A percentile compares a stretch with the other conserved stretches of the same genome.
Conservation (phyloP, 2,888 invertebrate species). For the Bhutanitis thaidina region DNA sequence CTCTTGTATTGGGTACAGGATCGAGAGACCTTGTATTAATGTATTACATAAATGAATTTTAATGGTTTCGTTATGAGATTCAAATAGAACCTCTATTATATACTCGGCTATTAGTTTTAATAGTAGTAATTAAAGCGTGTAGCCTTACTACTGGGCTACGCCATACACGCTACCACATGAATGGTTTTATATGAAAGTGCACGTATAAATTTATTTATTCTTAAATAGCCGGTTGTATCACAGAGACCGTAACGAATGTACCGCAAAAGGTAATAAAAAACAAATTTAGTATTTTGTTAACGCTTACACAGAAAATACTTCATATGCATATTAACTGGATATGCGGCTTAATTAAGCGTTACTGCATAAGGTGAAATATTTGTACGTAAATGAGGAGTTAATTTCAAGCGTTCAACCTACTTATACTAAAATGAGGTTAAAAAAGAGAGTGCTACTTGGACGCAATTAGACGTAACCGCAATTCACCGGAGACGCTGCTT, state of each 20-base stretch:
- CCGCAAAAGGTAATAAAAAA: not conserved
- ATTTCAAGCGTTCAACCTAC: constrained; percentile 3
- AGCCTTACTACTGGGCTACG: too few species aligned
- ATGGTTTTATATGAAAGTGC: too few species aligned
- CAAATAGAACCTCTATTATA: too few species aligned
- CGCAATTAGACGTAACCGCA: constrained; percentile 3
- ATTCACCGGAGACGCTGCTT: not conserved
- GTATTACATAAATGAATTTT: too few species aligned
- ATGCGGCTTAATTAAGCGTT: not conserved
- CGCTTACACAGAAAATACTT: not conserved
- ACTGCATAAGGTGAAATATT: not conserved
- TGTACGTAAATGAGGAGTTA: constrained; percentile 8
- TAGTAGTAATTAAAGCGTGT: too few species aligned
- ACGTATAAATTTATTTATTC: not conserved
- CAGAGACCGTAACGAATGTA: not conserved
- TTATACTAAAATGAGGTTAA: constrained; percentile 5
- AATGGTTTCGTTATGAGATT: too few species aligned
- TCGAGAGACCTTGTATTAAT: too few species aligned
- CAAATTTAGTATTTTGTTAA: not conserved
- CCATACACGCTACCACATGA: too few species aligned
- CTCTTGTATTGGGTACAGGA: too few species aligned
- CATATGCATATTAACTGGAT: not conserved
- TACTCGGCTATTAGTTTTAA: too few species aligned
- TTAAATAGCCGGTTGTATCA: not conserved
- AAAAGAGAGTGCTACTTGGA: not conserved